Evolutionary conservation across 1,140 invertebrate genomes (phyloP).

Genomic region (Pseudoatta argentina): DNA sequence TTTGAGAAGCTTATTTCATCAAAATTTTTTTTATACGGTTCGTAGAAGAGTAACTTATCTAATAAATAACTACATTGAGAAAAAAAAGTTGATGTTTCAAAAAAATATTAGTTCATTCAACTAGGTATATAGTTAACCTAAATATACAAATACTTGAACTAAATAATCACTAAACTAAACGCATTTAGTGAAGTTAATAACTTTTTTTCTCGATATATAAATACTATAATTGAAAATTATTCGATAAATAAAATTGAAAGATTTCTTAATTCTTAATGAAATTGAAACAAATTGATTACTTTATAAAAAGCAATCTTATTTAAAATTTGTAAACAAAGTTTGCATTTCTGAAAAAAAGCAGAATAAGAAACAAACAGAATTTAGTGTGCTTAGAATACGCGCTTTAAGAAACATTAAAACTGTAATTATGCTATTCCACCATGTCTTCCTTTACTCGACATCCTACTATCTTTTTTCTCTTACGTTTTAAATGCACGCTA

Average conservation of each 20-base stretch:
- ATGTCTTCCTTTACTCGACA: conserved; percentile 44
- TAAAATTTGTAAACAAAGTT: conserved; percentile 9
- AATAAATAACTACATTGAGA: too few species aligned
- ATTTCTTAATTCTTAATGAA: neutral
- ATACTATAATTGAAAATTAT: neutral
- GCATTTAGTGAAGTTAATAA: too few species aligned
- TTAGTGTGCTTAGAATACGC: conserved; percentile 22
- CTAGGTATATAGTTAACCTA: too few species aligned
- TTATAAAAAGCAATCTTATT: neutral
- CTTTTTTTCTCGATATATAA: too few species aligned
- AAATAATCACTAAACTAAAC: too few species aligned
- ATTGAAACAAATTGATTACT: neutral
- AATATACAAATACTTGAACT: too few species aligned
- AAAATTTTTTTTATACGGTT: neutral
- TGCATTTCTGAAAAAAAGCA: neutral
- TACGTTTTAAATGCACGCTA: conserved; percentile 26
- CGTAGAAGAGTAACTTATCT: too few species aligned
- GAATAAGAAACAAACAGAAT: conserved; percentile 8
- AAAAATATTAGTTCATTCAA: too few species aligned
- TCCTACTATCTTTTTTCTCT: conserved; percentile 10
- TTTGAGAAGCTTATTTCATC: neutral
- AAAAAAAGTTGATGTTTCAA: too few species aligned
- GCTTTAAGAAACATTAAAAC: conserved; percentile 68
- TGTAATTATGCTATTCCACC: conserved; percentile 67
- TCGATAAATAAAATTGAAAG: neutral